These are phyloP conservation scores for Phania funesta DNA, from an alignment of 2,888 invertebrate species.

Conservation along the genomic window DNA sequence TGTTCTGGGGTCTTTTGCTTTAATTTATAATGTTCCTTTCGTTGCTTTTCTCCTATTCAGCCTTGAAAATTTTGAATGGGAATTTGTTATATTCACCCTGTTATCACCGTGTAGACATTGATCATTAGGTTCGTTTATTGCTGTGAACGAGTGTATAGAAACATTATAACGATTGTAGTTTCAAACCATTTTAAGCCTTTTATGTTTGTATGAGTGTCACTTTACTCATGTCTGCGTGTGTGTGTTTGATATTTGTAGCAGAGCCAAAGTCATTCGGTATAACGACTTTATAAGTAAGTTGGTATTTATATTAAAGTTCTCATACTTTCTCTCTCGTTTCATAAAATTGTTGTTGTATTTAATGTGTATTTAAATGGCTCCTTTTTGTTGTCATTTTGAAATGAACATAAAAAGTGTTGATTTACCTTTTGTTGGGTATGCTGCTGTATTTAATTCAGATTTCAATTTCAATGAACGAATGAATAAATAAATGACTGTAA, in stretches of 20 bases:
- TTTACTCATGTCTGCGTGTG: neutral
- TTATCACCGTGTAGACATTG: conserved; percentile 3
- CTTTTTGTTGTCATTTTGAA: conserved; percentile 7
- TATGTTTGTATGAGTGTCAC: neutral
- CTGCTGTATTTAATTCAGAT: conserved; percentile 2
- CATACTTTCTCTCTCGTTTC: neutral
- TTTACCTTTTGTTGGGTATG: neutral
- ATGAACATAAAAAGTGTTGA: conserved; percentile 1
- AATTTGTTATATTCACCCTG: neutral
- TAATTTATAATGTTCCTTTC: neutral
- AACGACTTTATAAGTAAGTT: too few relatives aligned
- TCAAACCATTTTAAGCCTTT: conserved; percentile 16
- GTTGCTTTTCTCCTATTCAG: conserved; percentile 29
- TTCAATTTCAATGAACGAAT: conserved; percentile 24
- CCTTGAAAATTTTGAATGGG: conserved; percentile 42
- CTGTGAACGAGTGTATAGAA: neutral
- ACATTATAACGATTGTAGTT: neutral
- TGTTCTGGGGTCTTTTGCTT: neutral
- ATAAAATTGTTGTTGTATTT: conserved; percentile 24
- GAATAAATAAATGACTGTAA: conserved; percentile 18
- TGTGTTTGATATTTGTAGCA: neutral
- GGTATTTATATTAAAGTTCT: too few relatives aligned
- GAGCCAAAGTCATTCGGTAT: neutral
- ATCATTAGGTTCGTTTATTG: neutral
- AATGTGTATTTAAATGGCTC: conserved; percentile 37